Base-by-base conservation (phyloP, 2,797 vertebrate species). In the Sebastes melanostomus region DNA sequence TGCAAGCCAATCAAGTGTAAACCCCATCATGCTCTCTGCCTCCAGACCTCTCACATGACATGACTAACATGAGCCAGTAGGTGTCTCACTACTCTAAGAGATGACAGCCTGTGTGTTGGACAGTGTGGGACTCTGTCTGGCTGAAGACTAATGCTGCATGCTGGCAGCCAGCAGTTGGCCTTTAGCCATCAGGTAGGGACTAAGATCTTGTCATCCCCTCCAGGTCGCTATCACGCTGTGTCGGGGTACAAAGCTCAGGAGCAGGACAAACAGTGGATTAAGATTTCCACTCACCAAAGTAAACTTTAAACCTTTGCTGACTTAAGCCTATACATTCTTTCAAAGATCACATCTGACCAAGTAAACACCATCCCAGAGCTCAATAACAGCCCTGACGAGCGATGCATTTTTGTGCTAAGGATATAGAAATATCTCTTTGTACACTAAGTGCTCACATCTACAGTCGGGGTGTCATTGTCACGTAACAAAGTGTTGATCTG, bases 41-140 rank as follows among this genome's bases (percentile, higher is more conserved):
- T 60, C 3, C 7, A 24, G 3, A 66, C 42, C 6, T 4, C 14
- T 63, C 42, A 22, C 42, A 32, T 69, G 25, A 18, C 18, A 24
- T 75, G 29, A 63, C 80, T 69, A 30, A 32, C 6, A 30, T 56
- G 20, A 22, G 42, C 88, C 94, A 94, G 89, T 59, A 94, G 93
- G 86, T 85, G 94, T 90, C 93, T 86, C 91, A 72, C 83, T 88
- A 59, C 4, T 22, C 75, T 22, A n/a, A 60, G 24, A 36, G 30
- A 88, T 80, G 20, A 62, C 29, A 14, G 25, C 27, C 42, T 4
- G 52, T 8, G 61, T 73, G 52, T 30, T 38, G 46, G 30, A 50
- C 52, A 78, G 25, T 29, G 22, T 52, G 14, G 62, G 27, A 36
- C 30, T 55, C 29, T 14, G 25, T 8, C 32, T 25, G 55, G 34